Evolutionary conservation across 2,113 vertebrate species (phyloP), one percentile per base, ranked within the genome.

Genomic region (Lamprotornis superbus): DNA sequence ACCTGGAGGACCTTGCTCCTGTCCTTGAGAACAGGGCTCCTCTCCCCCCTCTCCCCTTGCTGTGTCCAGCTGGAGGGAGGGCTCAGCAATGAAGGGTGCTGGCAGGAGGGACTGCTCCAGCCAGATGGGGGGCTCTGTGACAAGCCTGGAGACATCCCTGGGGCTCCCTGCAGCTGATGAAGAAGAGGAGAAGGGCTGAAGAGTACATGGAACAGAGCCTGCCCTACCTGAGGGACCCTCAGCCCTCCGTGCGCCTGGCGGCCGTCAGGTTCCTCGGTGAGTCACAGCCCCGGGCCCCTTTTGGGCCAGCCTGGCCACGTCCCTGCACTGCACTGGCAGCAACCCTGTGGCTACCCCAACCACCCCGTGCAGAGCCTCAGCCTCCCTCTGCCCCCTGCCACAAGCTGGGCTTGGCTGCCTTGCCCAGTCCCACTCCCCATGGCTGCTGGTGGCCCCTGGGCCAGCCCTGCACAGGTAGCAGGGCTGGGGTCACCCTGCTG

Each of bases 401-500:
- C 52, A 7, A 30, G 61, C 52, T 50, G 60, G 52, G 35, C 42
- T 50, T 6, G 35, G 44, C 35, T 4, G 0, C 71, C 18, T 24
- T 8, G 46, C 28, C 33, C 64, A 23, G 33, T 19, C 13, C 71
- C 44, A 4, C 13, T 71, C 12, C 39, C 47, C 15, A 1, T 1
- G 39, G 47, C 31, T 59, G 31, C 52, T 14, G 37, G 37, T 23
- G 53, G 53, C 33, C 53, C 53, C 37, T 31, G 71, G 83, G 52
- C 6, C 42, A 42, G 9, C 47, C 31, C 31, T 53, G 63, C 0
- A 1, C 4, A 10, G 63, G 46, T 1, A 15, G 46, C 73, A 39
- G 63, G 55, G 63, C 63, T 1, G 73, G 57, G 63, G 6, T 39
- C 15, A 53, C 64, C 10, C 15, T 61, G 46, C 74, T 60, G 73